Base-by-base conservation (phyloP, 2,113 vertebrate genomes). In the Mus pahari region DNA sequence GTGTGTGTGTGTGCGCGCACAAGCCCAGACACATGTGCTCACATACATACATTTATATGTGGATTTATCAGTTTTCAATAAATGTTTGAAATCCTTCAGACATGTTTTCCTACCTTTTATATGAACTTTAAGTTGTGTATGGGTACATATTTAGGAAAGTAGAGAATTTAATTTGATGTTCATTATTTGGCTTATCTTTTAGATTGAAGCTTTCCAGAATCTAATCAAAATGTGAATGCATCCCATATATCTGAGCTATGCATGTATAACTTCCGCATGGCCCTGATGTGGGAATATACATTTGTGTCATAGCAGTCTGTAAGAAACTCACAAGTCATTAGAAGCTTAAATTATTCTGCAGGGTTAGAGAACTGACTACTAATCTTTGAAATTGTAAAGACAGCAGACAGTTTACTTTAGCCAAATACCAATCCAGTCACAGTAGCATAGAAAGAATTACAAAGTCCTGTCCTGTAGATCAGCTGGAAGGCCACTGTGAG, bases 291-390 rank as follows among this genome's bases (percentile, higher is more conserved):
- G 39, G n/a, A 58, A 31, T 33, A 42, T 87, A 45, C 71, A 83
- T 94, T 64, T 91, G 68, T 62, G 11, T 53, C n/a, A 45, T 83
- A 77, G 66, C 14, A 73, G 20, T 75, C 36, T 53, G 0, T 66
- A 94, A 93, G 74, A 19, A 45, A 92, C 24, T 73, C 64, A 64
- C 36, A 91, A 84, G 74, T 17, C 26, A 75, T 87, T 82, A 83
- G 90, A 81, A 31, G 83, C 45, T 68, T 77, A 22, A 74, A 81
- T 39, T 50, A 87, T 28, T 53, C 33, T 60, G 22, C 1, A n/a
- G 33, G 53, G 3, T 53, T 3, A 96, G 94, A 90, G 26, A 10
- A 10, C 14, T 84, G 16, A 6, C 11, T 88, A 50, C 70, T 71
- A 20, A 90, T 48, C 19, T 70, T 39, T 68, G 22, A 86, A 88